A percentile compares a stretch with the other conserved stretches of the same genome.
Conservation (phyloP, 2,797 vertebrate genomes). For the Mico argentatus region DNA sequence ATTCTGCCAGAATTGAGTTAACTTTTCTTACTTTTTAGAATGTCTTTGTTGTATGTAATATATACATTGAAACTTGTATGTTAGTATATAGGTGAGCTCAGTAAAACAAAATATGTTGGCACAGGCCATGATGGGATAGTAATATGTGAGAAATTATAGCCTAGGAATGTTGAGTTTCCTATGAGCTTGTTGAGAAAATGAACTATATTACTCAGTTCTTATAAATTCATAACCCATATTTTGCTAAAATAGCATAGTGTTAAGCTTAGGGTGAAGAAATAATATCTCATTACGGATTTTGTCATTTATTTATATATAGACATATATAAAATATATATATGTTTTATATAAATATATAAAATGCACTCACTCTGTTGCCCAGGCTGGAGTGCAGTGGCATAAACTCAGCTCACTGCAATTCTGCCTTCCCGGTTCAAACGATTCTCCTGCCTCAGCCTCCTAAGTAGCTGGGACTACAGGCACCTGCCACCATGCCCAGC, state of each 20-base stretch:
- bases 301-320: too few species aligned
- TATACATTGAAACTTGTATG: neutral
- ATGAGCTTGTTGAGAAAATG: neutral
- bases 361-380: too few species aligned
- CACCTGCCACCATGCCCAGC: too few species aligned
- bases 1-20: constrained; percentile 33
- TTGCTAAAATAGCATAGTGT: constrained; percentile 35
- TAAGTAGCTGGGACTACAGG: too few species aligned
- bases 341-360: too few species aligned
- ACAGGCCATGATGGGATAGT: neutral
- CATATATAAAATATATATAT: too few species aligned
- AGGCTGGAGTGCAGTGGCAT: too few species aligned
- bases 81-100: neutral
- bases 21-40: neutral
- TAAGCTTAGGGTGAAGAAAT: constrained; percentile 31
- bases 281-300: constrained; percentile 23
- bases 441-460: too few species aligned
- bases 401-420: too few species aligned
- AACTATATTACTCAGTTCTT: neutral
- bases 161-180: neutral
- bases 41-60: constrained; percentile 13
- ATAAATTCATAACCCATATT: neutral
- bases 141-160: neutral
- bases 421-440: too few species aligned
- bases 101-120: neutral